Percentiles rank a stretch among this genome's conserved stretches.
Evolutionary conservation across 2,797 vertebrate species (phyloP).

Genomic region (Enteromius paludinosus): DNA sequence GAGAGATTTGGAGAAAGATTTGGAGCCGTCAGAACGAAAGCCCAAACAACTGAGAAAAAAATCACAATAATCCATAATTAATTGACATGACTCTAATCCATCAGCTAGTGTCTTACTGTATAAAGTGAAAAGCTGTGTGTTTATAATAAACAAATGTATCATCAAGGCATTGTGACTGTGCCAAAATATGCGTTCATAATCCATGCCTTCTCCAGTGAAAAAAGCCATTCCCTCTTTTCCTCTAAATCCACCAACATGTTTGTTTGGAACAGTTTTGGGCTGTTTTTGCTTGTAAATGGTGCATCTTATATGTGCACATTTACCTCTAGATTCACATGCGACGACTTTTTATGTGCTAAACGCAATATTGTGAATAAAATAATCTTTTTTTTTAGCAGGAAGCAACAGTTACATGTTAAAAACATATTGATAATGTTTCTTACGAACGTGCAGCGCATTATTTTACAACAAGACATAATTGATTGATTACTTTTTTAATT

Average conservation of each 20-base stretch:
- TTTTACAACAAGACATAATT: neutral
- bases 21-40: neutral
- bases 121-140: neutral
- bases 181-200: neutral
- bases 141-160: neutral
- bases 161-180: neutral
- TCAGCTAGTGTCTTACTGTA: neutral
- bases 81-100: neutral
- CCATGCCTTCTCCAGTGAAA: neutral
- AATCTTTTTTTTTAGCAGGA: neutral
- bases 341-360: neutral
- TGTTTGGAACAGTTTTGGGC: no score
- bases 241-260: neutral
- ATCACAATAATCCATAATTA: neutral
- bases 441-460: neutral
- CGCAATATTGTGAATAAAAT: neutral
- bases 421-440: neutral
- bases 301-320: neutral
- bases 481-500: neutral
- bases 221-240: neutral
- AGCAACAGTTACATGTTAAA: neutral
- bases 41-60: neutral
- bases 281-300: neutral
- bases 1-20: neutral
- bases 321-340: neutral